A percentile compares a stretch with the other conserved stretches of the same genome.
Evolutionary conservation across 1,140 invertebrate species (phyloP).

Genomic region (Heliothis subflexa): DNA sequence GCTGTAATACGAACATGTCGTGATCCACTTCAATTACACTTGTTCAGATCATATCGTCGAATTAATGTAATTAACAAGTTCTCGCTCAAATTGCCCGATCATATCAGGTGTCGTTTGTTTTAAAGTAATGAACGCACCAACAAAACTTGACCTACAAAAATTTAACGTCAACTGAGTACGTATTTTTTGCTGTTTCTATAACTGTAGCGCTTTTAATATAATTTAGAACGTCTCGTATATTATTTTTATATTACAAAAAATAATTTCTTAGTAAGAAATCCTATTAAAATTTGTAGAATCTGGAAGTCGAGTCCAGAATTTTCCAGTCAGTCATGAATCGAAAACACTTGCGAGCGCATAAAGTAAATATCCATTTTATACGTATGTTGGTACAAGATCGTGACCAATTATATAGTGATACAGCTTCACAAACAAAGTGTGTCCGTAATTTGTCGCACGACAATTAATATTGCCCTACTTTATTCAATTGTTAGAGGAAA

Average conservation of each 20-base stretch:
- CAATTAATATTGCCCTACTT: conserved; percentile 9
- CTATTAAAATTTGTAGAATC: too few species aligned
- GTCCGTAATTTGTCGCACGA: conserved; percentile 36
- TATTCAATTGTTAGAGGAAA: conserved; percentile 22
- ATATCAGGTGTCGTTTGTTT: conserved; percentile 45
- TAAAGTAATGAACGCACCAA: conserved; percentile 31
- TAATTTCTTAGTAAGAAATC: too few species aligned
- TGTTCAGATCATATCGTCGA: conserved; percentile 52
- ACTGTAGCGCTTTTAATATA: not conserved
- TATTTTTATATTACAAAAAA: too few species aligned
- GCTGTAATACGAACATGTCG: conserved; percentile 50
- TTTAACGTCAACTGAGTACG: too few species aligned
- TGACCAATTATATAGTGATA: not conserved
- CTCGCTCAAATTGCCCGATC: conserved; percentile 47
- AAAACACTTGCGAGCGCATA: too few species aligned
- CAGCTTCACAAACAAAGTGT: conserved; percentile 13
- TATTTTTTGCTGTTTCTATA: not conserved
- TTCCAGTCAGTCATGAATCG: too few species aligned
- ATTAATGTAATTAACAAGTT: conserved; percentile 54
- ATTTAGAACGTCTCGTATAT: too few species aligned
- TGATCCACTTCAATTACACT: conserved; percentile 54
- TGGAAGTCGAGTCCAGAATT: too few species aligned
- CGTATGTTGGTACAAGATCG: not conserved
- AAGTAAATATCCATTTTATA: not conserved
- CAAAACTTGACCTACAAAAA: too few species aligned